These are phyloP conservation scores for Plumapathes pennacea DNA, from an alignment of 92 coral and sea anemone species.

Conservation along the genomic window DNA sequence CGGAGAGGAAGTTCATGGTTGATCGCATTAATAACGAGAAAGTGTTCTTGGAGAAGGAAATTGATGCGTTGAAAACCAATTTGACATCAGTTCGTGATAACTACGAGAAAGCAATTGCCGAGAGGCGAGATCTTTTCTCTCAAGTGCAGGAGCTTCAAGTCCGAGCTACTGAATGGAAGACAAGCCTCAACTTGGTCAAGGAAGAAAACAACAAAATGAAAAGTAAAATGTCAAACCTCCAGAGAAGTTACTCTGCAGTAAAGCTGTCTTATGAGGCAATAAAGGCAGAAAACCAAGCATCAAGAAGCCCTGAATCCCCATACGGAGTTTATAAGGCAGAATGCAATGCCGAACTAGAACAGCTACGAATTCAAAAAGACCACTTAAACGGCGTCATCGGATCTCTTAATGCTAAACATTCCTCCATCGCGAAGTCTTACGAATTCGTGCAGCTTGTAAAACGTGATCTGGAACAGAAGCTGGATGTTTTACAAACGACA, in stretches of 20 bases:
- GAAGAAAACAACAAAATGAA: slow-evolving; percentile 63
- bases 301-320: too few relatives aligned
- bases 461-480: slow-evolving; percentile 26
- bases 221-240: slow-evolving; percentile 28
- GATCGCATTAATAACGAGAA: slow-evolving; percentile 49
- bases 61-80: slow-evolving; percentile 39
- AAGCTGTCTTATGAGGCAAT: slow-evolving; percentile 6
- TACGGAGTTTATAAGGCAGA: too few relatives aligned
- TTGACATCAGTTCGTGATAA: slow-evolving; percentile 34
- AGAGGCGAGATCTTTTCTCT: slow-evolving; percentile 49
- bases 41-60: slow-evolving; percentile 35
- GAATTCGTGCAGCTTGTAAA: slow-evolving; percentile 27
- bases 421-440: slow-evolving; percentile 19
- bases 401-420: neutral
- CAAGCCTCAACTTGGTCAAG: slow-evolving; percentile 51
- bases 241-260: slow-evolving; percentile 11
- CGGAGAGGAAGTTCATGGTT: slow-evolving; percentile 42
- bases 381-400: slow-evolving; percentile 62
- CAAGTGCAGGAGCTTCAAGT: slow-evolving; percentile 58
- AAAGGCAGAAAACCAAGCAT: slow-evolving; percentile 9
- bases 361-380: slow-evolving; percentile 61
- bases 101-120: slow-evolving; percentile 46
- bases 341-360: neutral
- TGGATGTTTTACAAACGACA: slow-evolving; percentile 16
- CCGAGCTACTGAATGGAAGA: slow-evolving; percentile 63